Evolutionary conservation across 2,797 vertebrate species (phyloP).

Genomic region (Sorex maritimensis): DNA sequence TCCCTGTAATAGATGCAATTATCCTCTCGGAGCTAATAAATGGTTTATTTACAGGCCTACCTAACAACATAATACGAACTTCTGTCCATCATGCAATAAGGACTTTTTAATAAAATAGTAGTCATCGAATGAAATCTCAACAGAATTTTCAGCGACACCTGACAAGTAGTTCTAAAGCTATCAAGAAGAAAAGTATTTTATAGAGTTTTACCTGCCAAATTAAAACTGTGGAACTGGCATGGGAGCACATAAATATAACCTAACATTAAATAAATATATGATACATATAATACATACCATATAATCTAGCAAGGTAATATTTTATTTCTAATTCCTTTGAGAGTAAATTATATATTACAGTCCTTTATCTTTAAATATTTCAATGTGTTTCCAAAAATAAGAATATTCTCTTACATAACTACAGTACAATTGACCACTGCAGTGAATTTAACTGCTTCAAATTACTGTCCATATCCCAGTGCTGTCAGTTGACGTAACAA

Average conservation of each 20-base stretch:
- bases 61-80: neutral
- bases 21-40: neutral
- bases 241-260: neutral
- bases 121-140: neutral
- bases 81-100: neutral
- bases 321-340: constrained; percentile 12
- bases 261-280: neutral
- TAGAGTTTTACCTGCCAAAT: neutral
- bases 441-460: constrained; percentile 28
- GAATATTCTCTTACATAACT: neutral
- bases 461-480: neutral
- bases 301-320: neutral
- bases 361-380: constrained; percentile 24
- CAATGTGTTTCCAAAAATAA: neutral
- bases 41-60: neutral
- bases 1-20: neutral
- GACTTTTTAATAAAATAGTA: neutral
- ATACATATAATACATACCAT: neutral
- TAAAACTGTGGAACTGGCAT: neutral
- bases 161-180: constrained; percentile 16
- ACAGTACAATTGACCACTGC: neutral
- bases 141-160: neutral
- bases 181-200: neutral
- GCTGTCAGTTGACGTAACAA: neutral
- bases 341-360: neutral